Evolutionary conservation across 2,113 vertebrate species (phyloP), one percentile per base, ranked within the genome.

Genomic region (Melanerpes aurifrons): DNA sequence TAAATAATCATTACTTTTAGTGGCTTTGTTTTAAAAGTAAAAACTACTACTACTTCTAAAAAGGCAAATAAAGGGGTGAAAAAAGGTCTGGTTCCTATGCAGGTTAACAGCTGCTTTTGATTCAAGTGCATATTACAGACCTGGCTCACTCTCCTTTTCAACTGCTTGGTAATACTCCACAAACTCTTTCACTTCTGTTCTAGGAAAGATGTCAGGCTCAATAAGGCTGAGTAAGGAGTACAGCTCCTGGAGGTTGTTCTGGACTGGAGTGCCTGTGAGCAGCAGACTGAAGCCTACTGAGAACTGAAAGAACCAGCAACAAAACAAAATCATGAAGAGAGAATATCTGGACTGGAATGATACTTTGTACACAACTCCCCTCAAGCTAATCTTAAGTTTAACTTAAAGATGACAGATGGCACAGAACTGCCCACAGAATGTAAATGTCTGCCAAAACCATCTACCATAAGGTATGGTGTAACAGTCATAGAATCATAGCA

Each of bases 211-310:
- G 32, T 89, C 96, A 77, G 99, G 98, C 94, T 99, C 98, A 94
- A 99, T 98, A 95, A 99, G 98, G 93, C 94, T 98, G 86, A 99
- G 98, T 77, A 99, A 97, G 29, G 99, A 98, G 96, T 99, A 99
- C 77, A 99, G 98, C 75, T 99, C 99, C 86, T 97, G 97, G 12
- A 99, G 98, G 92, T 96, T 99, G 96, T 99, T 99, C 98, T 99
- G 99, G 94, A 99, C 97, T 17, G 99, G 99, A 14, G 99, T 99
- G 43, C 99, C 99, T 4, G 99, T 99, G 90, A 99, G 95, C 59
- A 99, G 97, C 43, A 99, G 96, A 61, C 92, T 97, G 97, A 99
- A 99, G 40, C 96, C 97, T 50, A 98, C 79, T 43, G 98, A 98
- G 91, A 99, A 99, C 99, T 99, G 76, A 89, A 95, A 96, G 25